Evolutionary conservation across 2,888 invertebrate genomes (phyloP), one percentile per base, ranked within the genome.

Genomic region (Drosophila algonquin): DNA sequence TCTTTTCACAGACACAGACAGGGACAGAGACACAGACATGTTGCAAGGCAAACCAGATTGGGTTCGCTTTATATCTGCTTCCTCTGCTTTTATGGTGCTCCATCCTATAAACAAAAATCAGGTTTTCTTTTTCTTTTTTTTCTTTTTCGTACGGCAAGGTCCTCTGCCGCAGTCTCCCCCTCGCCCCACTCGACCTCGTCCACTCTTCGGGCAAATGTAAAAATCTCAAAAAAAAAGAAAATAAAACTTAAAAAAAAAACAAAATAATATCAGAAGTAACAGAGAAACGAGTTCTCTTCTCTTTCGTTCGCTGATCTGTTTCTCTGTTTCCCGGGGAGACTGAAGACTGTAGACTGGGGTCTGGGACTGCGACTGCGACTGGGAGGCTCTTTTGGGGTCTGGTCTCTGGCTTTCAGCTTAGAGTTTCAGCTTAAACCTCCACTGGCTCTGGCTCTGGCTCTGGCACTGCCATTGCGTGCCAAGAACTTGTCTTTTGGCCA

Each of bases 21-120:
- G 3, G 2, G 18, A 18, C 18, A 18, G 3, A 24, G 24, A 24
- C 24, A 24, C 24, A 24, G 24, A 24, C 56, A 30, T n/a, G 51
- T 32, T 40, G 57, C 85, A 82, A 86, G 85, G 85, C 87, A 86
- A 87, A 86, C 87, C 85, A 87, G 87, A 80, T 82, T 82, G 63
- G 59, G 59, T 71, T 63, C 51, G 63, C 51, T 63, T 63, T 63
- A 18, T 40, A 27, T 46, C 53, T 18, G 35, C 14, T 52, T 18
- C 8, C 21, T 46, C 35, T 45, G 61, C 61, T 63, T 61, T 61
- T 61, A 55, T 55, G 54, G 54, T 45, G 12, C 53, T 71, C 61
- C 72, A 63, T 61, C 73, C 54, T 35, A 16, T 58, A 53, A 47
- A 53, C 58, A 54, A 4, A 71, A 81, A 80, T 81, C 84, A 75